A percentile compares a stretch with the other conserved stretches of the same genome.
Conservation (phyloP, 2,888 invertebrate genomes). For the Xestia xanthographa region DNA sequence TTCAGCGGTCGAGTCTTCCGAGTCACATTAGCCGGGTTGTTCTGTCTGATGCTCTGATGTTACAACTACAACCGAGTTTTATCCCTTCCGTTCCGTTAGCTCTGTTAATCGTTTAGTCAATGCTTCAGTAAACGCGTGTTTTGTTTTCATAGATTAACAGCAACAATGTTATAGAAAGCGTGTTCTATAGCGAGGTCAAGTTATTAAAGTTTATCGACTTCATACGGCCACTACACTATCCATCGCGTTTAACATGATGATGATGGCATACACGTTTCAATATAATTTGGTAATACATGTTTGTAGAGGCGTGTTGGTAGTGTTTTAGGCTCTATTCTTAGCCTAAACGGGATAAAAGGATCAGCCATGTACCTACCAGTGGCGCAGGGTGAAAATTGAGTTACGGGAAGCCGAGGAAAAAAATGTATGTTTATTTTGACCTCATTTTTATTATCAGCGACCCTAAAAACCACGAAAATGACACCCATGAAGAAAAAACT, state of each 20-base stretch:
- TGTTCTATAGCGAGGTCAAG: slow-evolving; percentile 51
- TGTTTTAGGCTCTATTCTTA: slow-evolving; percentile 51
- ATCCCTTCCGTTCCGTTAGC: slow-evolving; percentile 36
- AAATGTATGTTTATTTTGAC: too few species aligned
- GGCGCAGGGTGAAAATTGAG: too few species aligned
- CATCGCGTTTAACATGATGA: slow-evolving; percentile 42
- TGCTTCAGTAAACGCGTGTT: slow-evolving; percentile 41
- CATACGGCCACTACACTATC: slow-evolving; percentile 28
- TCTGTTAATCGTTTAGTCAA: slow-evolving; percentile 30
- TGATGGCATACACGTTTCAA: slow-evolving; percentile 50
- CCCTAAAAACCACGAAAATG: too few species aligned
- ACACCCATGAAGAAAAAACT: too few species aligned
- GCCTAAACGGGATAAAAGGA: slow-evolving; percentile 41
- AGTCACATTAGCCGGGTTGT: slow-evolving; percentile 10
- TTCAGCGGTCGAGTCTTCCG: slow-evolving; percentile 23
- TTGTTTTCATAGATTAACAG: slow-evolving; percentile 54
- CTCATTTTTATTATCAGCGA: too few species aligned
- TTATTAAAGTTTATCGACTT: slow-evolving; percentile 60
- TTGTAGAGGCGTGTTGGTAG: slow-evolving; percentile 33
- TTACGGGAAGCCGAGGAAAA: too few species aligned
- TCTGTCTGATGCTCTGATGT: slow-evolving; percentile 9
- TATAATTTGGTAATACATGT: slow-evolving; percentile 52
- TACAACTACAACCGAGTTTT: slow-evolving; percentile 26
- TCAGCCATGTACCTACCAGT: slow-evolving; percentile 14
- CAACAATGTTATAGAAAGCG: slow-evolving; percentile 46